phyloP scores from a whole-genome alignment of 2,113 vertebrate genomes.

The Arvicanthis niloticus region DNA sequence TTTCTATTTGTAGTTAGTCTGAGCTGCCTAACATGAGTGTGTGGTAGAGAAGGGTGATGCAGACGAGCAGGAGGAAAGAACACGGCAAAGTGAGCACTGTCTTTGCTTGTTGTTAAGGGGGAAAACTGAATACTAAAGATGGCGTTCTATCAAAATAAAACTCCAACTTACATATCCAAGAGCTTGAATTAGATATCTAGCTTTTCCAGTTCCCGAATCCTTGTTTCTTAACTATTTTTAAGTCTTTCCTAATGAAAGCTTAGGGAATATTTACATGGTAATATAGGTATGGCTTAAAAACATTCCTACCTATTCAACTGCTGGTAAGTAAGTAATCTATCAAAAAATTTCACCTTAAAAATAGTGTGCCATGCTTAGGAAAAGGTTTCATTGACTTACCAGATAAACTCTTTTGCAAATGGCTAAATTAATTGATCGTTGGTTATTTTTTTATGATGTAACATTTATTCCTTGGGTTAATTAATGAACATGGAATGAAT shows the following conservation, averaged over 20 bases:
- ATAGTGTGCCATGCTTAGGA: constrained; percentile 21
- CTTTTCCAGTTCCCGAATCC: not conserved
- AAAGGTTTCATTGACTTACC: not conserved
- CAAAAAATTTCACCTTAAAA: constrained; percentile 31
- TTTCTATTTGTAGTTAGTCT: constrained; percentile 78
- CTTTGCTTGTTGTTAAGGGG: constrained; percentile 74
- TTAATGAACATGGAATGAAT: constrained; percentile 1
- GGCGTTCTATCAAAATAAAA: constrained; percentile 77
- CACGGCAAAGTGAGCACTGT: constrained; percentile 78
- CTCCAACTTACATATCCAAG: constrained; percentile 67
- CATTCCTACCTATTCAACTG: not conserved
- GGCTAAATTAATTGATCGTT: not conserved
- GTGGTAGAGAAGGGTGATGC: constrained; percentile 69
- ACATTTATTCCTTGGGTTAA: not conserved
- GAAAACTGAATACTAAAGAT: constrained; percentile 74
- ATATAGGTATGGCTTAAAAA: constrained; percentile 23
- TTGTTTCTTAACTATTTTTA: constrained; percentile 35
- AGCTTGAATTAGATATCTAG: constrained; percentile 63
- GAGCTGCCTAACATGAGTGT: constrained; percentile 75
- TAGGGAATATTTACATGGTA: constrained; percentile 16
- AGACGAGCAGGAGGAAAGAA: constrained; percentile 68
- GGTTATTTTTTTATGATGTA: not conserved
- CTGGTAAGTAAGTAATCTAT: constrained; percentile 1
- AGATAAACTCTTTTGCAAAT: constrained; percentile 16
- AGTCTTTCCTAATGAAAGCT: constrained; percentile 30